Percentiles rank a stretch among this genome's conserved stretches.
phyloP scores from a whole-genome alignment of 2,797 vertebrate genomes.

The Echeneis naucrates region DNA sequence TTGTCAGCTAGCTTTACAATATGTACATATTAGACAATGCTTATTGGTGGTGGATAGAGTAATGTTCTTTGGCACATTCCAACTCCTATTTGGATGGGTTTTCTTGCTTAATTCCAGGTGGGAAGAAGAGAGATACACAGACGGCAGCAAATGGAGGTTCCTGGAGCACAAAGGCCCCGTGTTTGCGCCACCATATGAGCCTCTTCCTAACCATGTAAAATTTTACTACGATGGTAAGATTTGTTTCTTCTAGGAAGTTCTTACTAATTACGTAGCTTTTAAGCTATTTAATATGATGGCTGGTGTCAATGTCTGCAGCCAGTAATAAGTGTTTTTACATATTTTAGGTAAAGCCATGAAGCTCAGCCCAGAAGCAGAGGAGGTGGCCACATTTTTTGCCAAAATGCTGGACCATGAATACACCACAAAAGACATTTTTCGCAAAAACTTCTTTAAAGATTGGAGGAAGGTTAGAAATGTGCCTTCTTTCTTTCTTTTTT shows the following conservation, averaged over 20 bases:
- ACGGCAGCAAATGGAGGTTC: constrained; percentile 97
- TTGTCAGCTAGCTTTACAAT: constrained; percentile 13
- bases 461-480: constrained; percentile 91
- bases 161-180: constrained; percentile 98
- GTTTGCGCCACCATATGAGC: constrained; percentile 96
- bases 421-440: constrained; percentile 98
- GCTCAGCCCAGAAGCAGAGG: constrained; percentile 93
- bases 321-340: neutral
- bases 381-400: constrained; percentile 97
- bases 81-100: constrained; percentile 14
- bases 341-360: constrained; percentile 92
- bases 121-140: constrained; percentile 97
- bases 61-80: constrained; percentile 11
- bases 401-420: constrained; percentile 99
- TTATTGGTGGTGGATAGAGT: neutral
- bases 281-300: neutral
- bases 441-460: constrained; percentile 99
- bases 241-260: neutral
- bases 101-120: constrained; percentile 85
- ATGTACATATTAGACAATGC: neutral
- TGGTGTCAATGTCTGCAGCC: neutral
- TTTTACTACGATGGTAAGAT: constrained; percentile 97
- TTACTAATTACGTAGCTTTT: neutral
- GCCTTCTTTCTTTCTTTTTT: too few species aligned
- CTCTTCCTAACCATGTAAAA: constrained; percentile 91